Percentiles rank a stretch among this genome's conserved stretches.
Conservation (phyloP, 2,888 invertebrate species). For the Trilocha varians region DNA sequence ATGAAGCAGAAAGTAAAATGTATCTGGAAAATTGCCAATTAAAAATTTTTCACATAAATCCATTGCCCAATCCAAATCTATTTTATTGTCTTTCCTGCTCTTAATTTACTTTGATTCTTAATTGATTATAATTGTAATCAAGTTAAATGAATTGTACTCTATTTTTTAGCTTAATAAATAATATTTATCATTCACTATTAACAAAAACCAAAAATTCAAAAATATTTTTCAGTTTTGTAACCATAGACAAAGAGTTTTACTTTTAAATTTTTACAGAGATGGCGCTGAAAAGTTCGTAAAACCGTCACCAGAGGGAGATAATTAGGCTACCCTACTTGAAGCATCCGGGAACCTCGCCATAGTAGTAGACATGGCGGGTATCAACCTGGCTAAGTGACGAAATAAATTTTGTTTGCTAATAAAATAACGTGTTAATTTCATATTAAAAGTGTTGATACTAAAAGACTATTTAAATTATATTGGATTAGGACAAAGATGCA, state of each 20-base stretch:
- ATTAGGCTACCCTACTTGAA: constrained; percentile 72
- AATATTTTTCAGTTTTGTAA: too few species aligned
- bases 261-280: constrained; percentile 37
- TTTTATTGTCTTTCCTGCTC: too few species aligned
- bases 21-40: too few species aligned
- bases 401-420: constrained; percentile 74
- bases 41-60: too few species aligned
- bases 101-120: too few species aligned
- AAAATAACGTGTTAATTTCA: constrained; percentile 70
- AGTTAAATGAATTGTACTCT: too few species aligned
- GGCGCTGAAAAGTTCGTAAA: constrained; percentile 51
- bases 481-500: constrained; percentile 87
- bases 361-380: constrained; percentile 87
- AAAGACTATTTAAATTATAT: constrained; percentile 71
- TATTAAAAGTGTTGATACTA: constrained; percentile 69
- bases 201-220: too few species aligned
- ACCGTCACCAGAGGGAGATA: constrained; percentile 61
- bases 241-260: neutral
- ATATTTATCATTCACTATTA: too few species aligned
- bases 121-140: too few species aligned
- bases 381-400: constrained; percentile 79
- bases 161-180: too few species aligned
- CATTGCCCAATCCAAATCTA: too few species aligned
- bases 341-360: constrained; percentile 81
- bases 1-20: too few species aligned